Percentiles rank a stretch among this genome's conserved stretches.
These are phyloP conservation scores for Carlito syrichta DNA, from an alignment of 2,113 vertebrate genomes.

Conservation along the genomic window DNA sequence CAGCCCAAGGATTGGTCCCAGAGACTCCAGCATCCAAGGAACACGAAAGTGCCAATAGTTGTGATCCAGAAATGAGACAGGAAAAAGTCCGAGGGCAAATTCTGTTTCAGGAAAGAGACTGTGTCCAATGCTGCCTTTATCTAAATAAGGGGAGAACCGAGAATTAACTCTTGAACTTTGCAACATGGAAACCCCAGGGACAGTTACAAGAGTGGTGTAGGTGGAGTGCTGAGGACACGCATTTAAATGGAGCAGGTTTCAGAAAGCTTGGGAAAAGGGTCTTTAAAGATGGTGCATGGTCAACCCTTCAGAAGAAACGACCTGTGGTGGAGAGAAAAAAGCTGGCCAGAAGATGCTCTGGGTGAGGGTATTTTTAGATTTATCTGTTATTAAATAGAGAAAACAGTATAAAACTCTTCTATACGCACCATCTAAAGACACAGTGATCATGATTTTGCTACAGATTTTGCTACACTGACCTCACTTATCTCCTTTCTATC, in stretches of 20 bases:
- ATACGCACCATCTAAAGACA: background rate
- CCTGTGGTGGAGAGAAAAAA: background rate
- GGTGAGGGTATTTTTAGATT: background rate
- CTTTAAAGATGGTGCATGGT: rapidly evolving
- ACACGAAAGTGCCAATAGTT: rapidly evolving
- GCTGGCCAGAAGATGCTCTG: no score
- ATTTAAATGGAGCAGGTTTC: background rate
- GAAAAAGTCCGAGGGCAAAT: background rate
- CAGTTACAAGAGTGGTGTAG: rapidly evolving
- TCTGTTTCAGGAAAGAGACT: background rate
- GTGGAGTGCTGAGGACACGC: rapidly evolving
- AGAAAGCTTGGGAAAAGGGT: rapidly evolving
- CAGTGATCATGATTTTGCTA: background rate
- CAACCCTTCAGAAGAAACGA: no score
- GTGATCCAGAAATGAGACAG: no score
- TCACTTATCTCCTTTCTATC: background rate
- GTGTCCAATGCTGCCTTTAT: no score
- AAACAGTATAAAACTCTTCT: no score
- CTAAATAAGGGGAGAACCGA: background rate
- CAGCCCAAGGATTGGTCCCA: rapidly evolving
- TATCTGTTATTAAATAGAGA: background rate
- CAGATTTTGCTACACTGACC: background rate
- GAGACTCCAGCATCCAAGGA: rapidly evolving
- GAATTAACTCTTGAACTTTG: background rate
- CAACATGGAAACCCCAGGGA: rapidly evolving